Evolutionary conservation across 2,113 vertebrate species (phyloP), one percentile per base, ranked within the genome.

Genomic region (Pungitius pungitius): DNA sequence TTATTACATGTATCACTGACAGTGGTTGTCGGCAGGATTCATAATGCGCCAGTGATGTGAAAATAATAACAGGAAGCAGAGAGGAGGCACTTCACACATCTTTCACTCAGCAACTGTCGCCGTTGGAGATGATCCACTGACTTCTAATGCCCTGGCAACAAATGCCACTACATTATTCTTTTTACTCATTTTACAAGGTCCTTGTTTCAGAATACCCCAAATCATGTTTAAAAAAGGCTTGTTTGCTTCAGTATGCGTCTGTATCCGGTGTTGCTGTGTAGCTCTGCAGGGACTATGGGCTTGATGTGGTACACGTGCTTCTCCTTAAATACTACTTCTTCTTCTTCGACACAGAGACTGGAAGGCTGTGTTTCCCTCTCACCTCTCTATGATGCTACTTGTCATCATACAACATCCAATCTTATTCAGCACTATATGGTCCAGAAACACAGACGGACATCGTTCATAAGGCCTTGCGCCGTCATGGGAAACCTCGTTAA

Each of bases 21-120:
- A 68, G 52, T 64, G 74, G 81, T 59, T 81, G 74, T 37, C 74
- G 60, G 58, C 69, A 62, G 43, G 30, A 56, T 67, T 90, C 71
- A 81, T 78, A 72, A 78, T 64, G 45, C 43, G 39, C 20, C 59
- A 70, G 20, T 8, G 11, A 35, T 64, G 35, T 10, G 43, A 64
- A 75, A 73, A 78, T 72, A 82, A 85, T 78, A 85, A 86, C 57
- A 61, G 71, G 86, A 54, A 85, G 86, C 73, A 74, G 26, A 42
- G 73, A 40, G 43, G 43, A 75, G 55, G 33, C 24, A 49, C 47
- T 67, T 80, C 61, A 52, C 20, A 68, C 49, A 65, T 75, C 52
- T 3, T 39, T 26, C 12, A 15, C 12, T 60, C 58, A n/a, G 54
- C 22, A 76, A 54, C 73, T 40, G 20, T 37, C 60, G 35, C 59